Evolutionary conservation across 2,797 vertebrate genomes (phyloP), one percentile per base, ranked within the genome.

Genomic region (Pseudochromis fuscus): DNA sequence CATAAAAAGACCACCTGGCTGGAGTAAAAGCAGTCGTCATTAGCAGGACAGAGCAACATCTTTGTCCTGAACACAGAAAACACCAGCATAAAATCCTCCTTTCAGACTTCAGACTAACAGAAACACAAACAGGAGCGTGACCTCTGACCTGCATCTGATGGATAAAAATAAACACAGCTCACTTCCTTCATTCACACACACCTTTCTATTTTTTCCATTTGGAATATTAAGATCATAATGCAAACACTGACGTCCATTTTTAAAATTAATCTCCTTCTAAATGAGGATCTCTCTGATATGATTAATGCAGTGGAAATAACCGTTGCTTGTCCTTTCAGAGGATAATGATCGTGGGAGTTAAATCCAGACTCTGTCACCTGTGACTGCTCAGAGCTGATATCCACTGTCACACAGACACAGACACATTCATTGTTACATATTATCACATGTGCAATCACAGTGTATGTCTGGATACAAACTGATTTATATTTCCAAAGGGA

Each of bases 261-360:
- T 81, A 0, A 85, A 75, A 90, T 81, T 81, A 91, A 91, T 92
- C 88, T 80, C 75, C 84, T 51, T n/a, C 55, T 72, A 71, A 82
- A 73, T 37, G 28, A 58, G 68, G 49, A 79, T 81, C 66, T 68
- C 65, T 84, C 66, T 62, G 63, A 76, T 78, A 56, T 58, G 78
- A 87, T 88, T 87, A 80, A 82, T 52, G 64, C 46, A 11, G 24
- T 33, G 44, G 45, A 56, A 58, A 42, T 10, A 27, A 31, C 9
- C 10, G 5, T 45, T 30, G 75, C 65, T 67, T 23, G 37, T 72
- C 69, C 19, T 51, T 18, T 60, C 61, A 51, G 61, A 56, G 75
- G 83, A 86, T 77, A 55, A 84, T 40, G 52, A 79, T 72, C 58
- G 40, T n/a, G 11, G 67, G 68, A 53, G 56, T 27, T 72, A 77